phyloP scores from a whole-genome alignment of 2,797 vertebrate species.

The Esox masquinongy region DNA sequence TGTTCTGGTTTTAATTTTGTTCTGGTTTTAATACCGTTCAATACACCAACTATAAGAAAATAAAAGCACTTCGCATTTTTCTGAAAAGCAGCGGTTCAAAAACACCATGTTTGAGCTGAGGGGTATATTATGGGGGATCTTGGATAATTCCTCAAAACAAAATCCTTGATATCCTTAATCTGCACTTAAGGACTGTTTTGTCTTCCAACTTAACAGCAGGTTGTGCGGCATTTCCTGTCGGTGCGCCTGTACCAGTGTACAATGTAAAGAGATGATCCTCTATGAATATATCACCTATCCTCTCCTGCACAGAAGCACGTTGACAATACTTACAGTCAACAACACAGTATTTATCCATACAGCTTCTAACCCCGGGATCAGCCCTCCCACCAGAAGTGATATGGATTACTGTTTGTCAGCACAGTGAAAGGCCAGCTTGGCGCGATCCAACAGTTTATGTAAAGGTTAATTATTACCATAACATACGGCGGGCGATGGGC shows the following conservation, averaged over 20 bases:
- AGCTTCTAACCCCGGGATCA: neutral
- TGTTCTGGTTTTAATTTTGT: too few relatives aligned
- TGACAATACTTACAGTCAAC: neutral
- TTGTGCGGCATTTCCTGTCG: neutral
- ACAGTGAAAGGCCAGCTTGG: neutral
- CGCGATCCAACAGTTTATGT: neutral
- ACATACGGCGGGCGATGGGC: neutral
- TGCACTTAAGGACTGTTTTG: too few relatives aligned
- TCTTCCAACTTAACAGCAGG: too few relatives aligned
- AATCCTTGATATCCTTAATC: too few relatives aligned
- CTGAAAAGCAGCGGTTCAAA: too few relatives aligned
- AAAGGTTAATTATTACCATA: neutral
- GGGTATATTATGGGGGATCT: too few relatives aligned
- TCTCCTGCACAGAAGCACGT: neutral
- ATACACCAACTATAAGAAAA: too few relatives aligned
- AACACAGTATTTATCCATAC: neutral
- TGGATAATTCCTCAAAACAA: too few relatives aligned
- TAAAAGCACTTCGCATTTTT: too few relatives aligned
- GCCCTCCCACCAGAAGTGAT: neutral
- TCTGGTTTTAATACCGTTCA: too few relatives aligned
- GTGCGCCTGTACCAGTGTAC: neutral
- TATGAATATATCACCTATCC: neutral
- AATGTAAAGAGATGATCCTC: neutral
- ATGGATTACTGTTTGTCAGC: neutral
- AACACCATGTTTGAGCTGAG: too few relatives aligned